phyloP scores from a whole-genome alignment of 1,140 invertebrate genomes.

The Drosophila bocki region DNA sequence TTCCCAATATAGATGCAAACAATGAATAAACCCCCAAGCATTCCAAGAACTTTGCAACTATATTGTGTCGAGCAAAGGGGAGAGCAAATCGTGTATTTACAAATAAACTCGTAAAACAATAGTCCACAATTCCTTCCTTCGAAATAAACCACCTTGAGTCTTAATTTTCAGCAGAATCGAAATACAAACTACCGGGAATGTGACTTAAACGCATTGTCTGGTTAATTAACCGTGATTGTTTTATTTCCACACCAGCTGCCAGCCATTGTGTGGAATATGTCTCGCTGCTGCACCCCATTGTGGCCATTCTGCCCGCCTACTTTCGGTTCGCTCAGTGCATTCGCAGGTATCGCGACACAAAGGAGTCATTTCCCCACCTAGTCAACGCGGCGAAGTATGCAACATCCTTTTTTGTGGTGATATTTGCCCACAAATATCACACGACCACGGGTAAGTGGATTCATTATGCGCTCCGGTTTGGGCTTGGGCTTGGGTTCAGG shows the following conservation, averaged over 20 bases:
- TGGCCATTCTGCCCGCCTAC: conserved; percentile 97
- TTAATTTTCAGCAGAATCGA: background rate
- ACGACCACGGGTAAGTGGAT: conserved; percentile 74
- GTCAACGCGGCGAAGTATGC: conserved; percentile 92
- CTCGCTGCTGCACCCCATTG: conserved; percentile 90
- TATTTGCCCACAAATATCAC: conserved; percentile 82
- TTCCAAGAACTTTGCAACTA: background rate
- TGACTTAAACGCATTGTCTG: background rate
- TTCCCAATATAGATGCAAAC: background rate
- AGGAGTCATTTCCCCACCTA: conserved; percentile 96
- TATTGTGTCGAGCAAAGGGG: background rate
- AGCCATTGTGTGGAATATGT: conserved; percentile 88
- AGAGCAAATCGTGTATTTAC: background rate
- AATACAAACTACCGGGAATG: background rate
- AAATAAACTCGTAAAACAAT: background rate
- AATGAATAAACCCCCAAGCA: background rate
- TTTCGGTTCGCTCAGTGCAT: conserved; percentile 99
- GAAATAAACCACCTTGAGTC: background rate
- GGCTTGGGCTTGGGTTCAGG: background rate
- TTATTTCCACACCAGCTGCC: conserved; percentile 84
- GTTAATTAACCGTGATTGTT: conserved; percentile 27
- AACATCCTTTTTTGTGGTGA: conserved; percentile 84
- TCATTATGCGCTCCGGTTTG: conserved; percentile 3
- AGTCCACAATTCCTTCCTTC: background rate
- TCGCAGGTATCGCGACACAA: conserved; percentile 95